These are phyloP conservation scores for Zeuzera pyrina DNA, from an alignment of 2,888 invertebrate species.

Conservation along the genomic window DNA sequence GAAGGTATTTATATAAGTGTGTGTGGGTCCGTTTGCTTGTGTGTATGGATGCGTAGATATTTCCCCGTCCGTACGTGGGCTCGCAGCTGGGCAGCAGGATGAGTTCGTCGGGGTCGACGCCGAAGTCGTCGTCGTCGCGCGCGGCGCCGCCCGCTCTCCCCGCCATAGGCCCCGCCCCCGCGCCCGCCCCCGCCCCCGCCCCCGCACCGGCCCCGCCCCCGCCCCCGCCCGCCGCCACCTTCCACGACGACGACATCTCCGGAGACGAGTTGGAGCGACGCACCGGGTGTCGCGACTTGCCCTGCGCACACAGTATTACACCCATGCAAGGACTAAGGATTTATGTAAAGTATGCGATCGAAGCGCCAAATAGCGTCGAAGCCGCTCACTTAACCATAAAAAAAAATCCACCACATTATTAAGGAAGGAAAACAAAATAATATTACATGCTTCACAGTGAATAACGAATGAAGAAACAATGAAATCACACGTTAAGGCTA, in stretches of 20 bases:
- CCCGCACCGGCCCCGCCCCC: constrained; percentile 73
- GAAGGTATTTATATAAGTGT: no score
- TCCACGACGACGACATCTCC: constrained; percentile 93
- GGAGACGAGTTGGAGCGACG: constrained; percentile 92
- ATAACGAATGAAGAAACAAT: no score
- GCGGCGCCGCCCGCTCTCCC: constrained; percentile 11
- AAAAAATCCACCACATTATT: no score
- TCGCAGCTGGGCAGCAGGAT: constrained; percentile 47
- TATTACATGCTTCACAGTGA: no score
- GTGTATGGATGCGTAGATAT: no score
- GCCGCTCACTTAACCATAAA: no score
- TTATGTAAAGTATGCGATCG: no score
- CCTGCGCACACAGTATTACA: constrained; percentile 27
- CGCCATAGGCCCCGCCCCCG: constrained; percentile 14
- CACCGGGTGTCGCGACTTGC: constrained; percentile 84
- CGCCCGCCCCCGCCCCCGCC: constrained; percentile 3
- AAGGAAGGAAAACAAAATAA: no score
- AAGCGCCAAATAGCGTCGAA: no score
- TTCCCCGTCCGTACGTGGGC: constrained; percentile 38
- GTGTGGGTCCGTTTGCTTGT: no score
- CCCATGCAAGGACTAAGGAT: no score
- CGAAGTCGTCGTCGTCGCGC: constrained; percentile 4
- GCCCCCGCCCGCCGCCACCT: constrained; percentile 53
- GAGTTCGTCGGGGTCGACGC: constrained; percentile 14
- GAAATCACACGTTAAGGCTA: no score